A percentile compares a stretch with the other conserved stretches of the same genome.
phyloP scores from a whole-genome alignment of 2,797 vertebrate genomes.

The Ptychadena robeensis region DNA sequence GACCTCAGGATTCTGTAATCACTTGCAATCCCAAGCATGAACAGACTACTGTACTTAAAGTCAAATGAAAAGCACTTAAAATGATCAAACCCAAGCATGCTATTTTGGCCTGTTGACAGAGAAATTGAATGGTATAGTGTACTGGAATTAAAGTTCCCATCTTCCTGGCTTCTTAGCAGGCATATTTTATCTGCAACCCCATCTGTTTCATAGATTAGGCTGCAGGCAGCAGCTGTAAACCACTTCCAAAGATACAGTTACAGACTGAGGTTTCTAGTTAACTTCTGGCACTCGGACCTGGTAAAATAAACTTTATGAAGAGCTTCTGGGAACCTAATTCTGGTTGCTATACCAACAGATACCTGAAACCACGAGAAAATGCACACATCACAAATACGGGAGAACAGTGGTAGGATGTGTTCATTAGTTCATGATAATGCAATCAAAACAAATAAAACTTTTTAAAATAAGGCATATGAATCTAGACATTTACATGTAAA shows the following conservation, averaged over 20 bases:
- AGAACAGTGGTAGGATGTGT: background rate
- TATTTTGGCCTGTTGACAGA: background rate
- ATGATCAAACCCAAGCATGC: background rate
- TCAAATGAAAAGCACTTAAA: background rate
- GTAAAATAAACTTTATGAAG: constrained; percentile 49
- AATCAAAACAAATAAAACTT: background rate
- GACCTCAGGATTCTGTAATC: background rate
- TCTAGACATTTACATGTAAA: too few species aligned
- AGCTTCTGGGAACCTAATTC: background rate
- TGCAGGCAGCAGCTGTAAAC: constrained; percentile 53
- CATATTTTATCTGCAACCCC: constrained; percentile 54
- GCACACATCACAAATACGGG: constrained; percentile 9
- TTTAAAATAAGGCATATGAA: too few species aligned
- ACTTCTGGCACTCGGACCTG: constrained; percentile 45
- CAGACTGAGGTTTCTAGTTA: constrained; percentile 36
- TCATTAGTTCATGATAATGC: background rate
- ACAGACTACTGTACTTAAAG: background rate
- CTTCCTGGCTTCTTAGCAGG: constrained; percentile 35
- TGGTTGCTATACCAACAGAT: constrained; percentile 41
- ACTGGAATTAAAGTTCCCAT: constrained; percentile 28
- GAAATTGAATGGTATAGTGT: constrained; percentile 16
- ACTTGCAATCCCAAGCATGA: background rate
- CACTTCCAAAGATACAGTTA: constrained; percentile 47
- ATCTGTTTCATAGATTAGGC: constrained; percentile 55
- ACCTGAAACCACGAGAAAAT: constrained; percentile 14